Evolutionary conservation across 2,888 invertebrate species (phyloP).

Genomic region (Megalurothrips usitatus): DNA sequence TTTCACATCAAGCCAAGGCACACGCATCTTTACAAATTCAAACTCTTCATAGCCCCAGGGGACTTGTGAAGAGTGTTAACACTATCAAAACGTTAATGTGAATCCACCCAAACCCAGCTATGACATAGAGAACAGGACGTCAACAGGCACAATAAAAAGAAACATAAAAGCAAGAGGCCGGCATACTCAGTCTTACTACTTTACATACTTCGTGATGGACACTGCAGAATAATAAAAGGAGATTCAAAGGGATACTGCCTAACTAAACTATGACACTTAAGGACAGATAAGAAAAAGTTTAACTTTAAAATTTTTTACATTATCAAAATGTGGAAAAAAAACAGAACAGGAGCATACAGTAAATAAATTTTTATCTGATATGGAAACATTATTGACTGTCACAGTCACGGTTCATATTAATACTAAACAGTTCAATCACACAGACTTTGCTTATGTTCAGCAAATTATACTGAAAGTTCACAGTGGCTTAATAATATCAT

Average conservation of each 20-base stretch:
- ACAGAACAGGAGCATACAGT: not conserved
- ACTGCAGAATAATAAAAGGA: no score
- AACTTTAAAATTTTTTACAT: no score
- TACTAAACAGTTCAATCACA: not conserved
- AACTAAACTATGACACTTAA: no score
- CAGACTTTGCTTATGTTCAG: not conserved
- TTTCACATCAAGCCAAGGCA: not conserved
- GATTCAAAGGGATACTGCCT: no score
- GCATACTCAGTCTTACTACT: not conserved
- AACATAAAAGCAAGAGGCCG: not conserved
- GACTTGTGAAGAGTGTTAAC: not conserved
- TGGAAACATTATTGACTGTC: not conserved
- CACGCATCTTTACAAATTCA: not conserved
- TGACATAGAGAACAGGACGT: not conserved
- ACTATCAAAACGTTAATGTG: not conserved
- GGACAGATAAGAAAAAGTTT: no score
- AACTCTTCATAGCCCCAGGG: not conserved
- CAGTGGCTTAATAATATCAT: not conserved
- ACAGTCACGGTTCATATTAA: not conserved
- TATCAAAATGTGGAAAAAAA: not conserved
- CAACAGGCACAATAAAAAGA: not conserved
- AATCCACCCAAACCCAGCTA: not conserved
- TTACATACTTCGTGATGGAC: not conserved
- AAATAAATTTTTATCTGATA: not conserved
- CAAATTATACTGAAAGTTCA: not conserved